A percentile compares a stretch with the other conserved stretches of the same genome.
Evolutionary conservation across 2,888 invertebrate species (phyloP).

Genomic region (Steinernema hermaphroditum): DNA sequence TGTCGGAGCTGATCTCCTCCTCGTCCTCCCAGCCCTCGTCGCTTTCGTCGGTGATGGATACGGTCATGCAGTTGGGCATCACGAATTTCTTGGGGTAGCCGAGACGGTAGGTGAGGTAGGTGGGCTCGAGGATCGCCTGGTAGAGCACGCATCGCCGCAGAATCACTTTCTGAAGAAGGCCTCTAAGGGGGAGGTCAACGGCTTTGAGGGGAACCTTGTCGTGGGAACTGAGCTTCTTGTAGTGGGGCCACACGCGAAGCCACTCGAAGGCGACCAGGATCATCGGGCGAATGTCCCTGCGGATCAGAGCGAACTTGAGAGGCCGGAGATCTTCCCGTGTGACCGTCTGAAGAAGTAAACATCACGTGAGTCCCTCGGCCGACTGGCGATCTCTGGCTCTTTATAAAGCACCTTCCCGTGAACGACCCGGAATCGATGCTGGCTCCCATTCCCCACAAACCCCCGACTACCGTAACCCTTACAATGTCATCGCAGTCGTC

Average conservation of each 20-base stretch:
- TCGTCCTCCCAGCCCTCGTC: constrained; percentile 53
- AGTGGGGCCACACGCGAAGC: constrained; percentile 50
- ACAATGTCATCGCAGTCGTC: constrained; percentile 49
- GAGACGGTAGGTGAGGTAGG: constrained; percentile 46
- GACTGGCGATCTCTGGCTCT: no score
- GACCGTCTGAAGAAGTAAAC: constrained; percentile 49
- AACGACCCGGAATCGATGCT: no score
- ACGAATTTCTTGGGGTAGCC: constrained; percentile 51
- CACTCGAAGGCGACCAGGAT: constrained; percentile 54
- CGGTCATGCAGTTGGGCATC: constrained; percentile 55
- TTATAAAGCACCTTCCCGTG: no score
- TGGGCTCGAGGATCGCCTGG: constrained; percentile 52
- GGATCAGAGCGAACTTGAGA: constrained; percentile 48
- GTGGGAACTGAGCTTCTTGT: constrained; percentile 40
- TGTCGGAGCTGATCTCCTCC: constrained; percentile 43
- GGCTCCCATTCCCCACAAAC: no score
- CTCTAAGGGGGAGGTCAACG: neutral
- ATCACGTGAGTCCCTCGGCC: no score
- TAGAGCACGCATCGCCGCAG: constrained; percentile 50
- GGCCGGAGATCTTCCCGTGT: constrained; percentile 43
- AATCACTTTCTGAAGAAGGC: constrained; percentile 33
- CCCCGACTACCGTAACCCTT: constrained; percentile 16
- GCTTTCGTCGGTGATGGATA: constrained; percentile 43
- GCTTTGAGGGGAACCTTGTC: constrained; percentile 37
- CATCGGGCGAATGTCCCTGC: constrained; percentile 45